These are phyloP conservation scores for Pectinophora gossypiella DNA, from an alignment of 1,140 invertebrate species.

Conservation along the genomic window DNA sequence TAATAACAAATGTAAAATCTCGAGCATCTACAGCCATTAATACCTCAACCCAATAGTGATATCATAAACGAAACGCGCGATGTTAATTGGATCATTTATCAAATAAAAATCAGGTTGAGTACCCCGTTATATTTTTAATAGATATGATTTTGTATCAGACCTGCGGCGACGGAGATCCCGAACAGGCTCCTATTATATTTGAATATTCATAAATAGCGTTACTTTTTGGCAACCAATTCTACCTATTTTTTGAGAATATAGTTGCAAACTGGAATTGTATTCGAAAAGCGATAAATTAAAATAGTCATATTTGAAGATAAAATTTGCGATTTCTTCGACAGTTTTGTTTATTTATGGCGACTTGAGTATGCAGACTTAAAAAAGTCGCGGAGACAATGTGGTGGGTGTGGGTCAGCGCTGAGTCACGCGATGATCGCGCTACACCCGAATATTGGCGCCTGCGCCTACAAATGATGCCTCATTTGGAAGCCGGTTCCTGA, in stretches of 20 bases:
- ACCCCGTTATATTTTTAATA: neutral
- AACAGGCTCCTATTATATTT: neutral
- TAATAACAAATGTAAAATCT: too few species aligned
- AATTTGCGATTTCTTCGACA: too few species aligned
- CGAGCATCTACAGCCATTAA: too few species aligned
- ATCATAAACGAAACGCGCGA: neutral
- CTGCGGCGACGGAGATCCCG: neutral
- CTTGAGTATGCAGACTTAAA: too few species aligned
- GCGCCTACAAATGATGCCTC: slow-evolving; percentile 22
- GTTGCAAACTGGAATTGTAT: slow-evolving; percentile 10
- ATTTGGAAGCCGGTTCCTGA: slow-evolving; percentile 19
- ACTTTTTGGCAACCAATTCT: neutral
- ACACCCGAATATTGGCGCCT: slow-evolving; percentile 32
- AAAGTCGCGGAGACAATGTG: slow-evolving; percentile 16
- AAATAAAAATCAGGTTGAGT: neutral
- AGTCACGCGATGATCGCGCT: slow-evolving; percentile 34
- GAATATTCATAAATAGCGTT: neutral
- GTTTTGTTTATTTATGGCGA: too few species aligned
- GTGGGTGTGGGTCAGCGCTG: slow-evolving; percentile 31
- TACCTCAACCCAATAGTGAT: too few species aligned
- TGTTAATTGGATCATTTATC: neutral
- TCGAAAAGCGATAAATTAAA: neutral
- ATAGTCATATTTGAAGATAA: neutral
- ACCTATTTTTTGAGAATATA: slow-evolving; percentile 3
- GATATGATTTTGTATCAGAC: neutral